Evolutionary conservation across 2,888 invertebrate species (phyloP).

Genomic region (Macaria liturata): DNA sequence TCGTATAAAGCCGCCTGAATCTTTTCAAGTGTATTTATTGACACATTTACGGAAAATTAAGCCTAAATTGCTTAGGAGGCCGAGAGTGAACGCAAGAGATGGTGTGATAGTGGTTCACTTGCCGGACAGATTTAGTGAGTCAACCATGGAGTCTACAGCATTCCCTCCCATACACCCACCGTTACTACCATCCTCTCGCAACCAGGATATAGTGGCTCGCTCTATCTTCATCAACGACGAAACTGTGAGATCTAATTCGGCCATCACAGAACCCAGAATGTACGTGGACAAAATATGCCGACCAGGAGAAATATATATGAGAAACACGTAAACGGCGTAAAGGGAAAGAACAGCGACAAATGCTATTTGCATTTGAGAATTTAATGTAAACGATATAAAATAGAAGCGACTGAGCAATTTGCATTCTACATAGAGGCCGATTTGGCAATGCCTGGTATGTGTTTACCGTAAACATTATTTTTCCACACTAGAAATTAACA

Average conservation of each 20-base stretch:
- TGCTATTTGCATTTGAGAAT: too few relatives aligned
- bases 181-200: constrained; percentile 4
- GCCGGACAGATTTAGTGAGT: constrained; percentile 41
- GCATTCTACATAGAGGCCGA: too few relatives aligned
- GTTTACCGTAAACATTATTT: too few relatives aligned
- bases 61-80: constrained; percentile 27
- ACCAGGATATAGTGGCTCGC: constrained; percentile 35
- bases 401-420: too few relatives aligned
- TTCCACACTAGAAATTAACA: too few relatives aligned
- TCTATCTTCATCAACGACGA: constrained; percentile 47
- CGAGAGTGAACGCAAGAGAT: too few relatives aligned
- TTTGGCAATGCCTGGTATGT: too few relatives aligned
- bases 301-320: constrained; percentile 45
- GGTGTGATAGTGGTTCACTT: constrained; percentile 45
- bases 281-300: constrained; percentile 48
- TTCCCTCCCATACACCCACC: constrained; percentile 20
- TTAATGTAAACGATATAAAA: too few relatives aligned
- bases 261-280: too few relatives aligned
- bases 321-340: not conserved
- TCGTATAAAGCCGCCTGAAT: constrained; percentile 32
- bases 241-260: too few relatives aligned
- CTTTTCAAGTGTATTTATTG: constrained; percentile 43
- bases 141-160: constrained; percentile 26
- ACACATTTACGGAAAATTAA: constrained; percentile 48
- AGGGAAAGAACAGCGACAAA: not conserved